Percentiles rank a stretch among this genome's conserved stretches.
These are phyloP conservation scores for Apodemus speciosus DNA, from an alignment of 2,113 vertebrate genomes.

Conservation along the genomic window DNA sequence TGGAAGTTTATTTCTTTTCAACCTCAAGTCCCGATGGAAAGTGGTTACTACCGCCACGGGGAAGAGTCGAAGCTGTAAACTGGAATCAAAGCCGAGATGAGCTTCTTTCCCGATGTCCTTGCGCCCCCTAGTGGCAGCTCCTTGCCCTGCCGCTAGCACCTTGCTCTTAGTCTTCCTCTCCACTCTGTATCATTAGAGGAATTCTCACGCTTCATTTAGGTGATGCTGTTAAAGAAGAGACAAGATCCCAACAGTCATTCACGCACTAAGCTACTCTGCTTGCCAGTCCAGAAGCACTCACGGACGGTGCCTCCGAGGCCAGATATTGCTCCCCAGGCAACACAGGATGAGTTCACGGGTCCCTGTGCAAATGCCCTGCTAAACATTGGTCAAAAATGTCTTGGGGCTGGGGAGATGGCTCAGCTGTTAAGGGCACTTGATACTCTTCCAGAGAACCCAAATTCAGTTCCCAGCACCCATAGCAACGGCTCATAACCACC, in stretches of 20 bases:
- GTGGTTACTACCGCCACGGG: background rate
- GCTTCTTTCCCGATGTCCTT: background rate
- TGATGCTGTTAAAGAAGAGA: background rate
- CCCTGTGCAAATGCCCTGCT: background rate
- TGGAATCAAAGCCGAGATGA: background rate
- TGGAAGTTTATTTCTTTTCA: constrained; percentile 3
- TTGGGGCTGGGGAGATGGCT: background rate
- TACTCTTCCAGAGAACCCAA: background rate
- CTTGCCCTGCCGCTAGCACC: no score
- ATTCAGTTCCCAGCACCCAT: background rate
- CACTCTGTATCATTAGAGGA: background rate
- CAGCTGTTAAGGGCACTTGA: background rate
- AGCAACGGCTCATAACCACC: no score
- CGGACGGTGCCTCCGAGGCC: background rate
- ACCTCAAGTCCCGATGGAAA: background rate
- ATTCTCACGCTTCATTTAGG: background rate
- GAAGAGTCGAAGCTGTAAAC: background rate
- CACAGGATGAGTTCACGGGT: background rate
- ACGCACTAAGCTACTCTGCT: background rate
- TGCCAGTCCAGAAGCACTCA: background rate
- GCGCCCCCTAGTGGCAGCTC: background rate
- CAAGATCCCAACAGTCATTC: background rate
- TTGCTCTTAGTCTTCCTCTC: background rate
- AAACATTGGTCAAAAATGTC: background rate
- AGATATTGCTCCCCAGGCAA: background rate